phyloP scores from a whole-genome alignment of 1,140 invertebrate genomes.

The Polyergus mexicanus region DNA sequence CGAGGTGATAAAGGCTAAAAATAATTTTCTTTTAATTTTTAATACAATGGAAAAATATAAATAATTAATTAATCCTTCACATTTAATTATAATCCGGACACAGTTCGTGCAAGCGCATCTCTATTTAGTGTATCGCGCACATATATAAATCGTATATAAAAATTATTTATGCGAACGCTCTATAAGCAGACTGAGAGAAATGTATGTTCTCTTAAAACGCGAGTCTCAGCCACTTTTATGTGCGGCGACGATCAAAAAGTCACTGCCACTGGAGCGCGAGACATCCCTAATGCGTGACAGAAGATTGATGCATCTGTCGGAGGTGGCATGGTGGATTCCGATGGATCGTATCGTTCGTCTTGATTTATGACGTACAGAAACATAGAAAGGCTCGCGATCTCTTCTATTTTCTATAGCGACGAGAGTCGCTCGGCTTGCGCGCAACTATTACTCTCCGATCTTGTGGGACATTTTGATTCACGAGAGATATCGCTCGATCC shows the following conservation, averaged over 20 bases:
- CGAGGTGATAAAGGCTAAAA: background rate
- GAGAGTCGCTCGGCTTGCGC: slow-evolving; percentile 16
- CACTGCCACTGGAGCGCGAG: slow-evolving; percentile 65
- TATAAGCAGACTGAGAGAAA: slow-evolving; percentile 24
- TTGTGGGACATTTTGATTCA: slow-evolving; percentile 42
- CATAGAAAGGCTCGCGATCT: slow-evolving; percentile 23
- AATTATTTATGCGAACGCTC: background rate
- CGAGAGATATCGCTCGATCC: slow-evolving; percentile 20
- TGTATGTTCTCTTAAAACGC: slow-evolving; percentile 6
- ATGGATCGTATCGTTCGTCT: slow-evolving; percentile 71
- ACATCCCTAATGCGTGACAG: slow-evolving; percentile 40
- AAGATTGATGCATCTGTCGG: slow-evolving; percentile 73
- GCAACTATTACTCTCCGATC: slow-evolving; percentile 9
- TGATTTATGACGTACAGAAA: slow-evolving; percentile 67
- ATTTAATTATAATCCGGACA: background rate
- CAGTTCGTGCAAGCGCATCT: background rate
- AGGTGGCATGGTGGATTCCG: slow-evolving; percentile 17
- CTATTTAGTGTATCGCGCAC: background rate
- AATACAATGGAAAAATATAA: background rate
- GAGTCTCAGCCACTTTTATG: slow-evolving; percentile 54
- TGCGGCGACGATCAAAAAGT: slow-evolving; percentile 63
- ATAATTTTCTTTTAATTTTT: slow-evolving; percentile 1
- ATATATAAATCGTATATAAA: slow-evolving; percentile 2
- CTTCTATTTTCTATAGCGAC: slow-evolving; percentile 28
- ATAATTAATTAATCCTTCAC: background rate